Conservation (phyloP, 2,113 vertebrate species). For the Illadopsis cleaveri region DNA sequence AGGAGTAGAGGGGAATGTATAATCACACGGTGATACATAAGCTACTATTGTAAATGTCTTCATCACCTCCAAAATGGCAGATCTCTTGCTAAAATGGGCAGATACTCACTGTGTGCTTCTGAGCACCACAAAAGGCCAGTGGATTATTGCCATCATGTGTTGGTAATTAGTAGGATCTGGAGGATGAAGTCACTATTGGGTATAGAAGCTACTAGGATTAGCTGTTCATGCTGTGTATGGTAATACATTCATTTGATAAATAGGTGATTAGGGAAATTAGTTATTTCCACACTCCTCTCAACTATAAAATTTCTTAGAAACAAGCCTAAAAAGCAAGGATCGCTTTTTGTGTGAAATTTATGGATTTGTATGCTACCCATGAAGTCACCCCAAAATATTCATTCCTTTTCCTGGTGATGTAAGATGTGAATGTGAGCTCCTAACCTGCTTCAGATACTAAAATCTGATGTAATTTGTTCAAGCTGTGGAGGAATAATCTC, state of each 20-base stretch:
- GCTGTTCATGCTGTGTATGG: neutral
- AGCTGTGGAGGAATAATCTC: neutral
- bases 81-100: neutral
- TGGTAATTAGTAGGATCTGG: neutral
- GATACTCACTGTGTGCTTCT: neutral
- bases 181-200: neutral
- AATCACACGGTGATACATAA: neutral
- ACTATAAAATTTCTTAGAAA: neutral
- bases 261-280: neutral
- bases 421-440: neutral
- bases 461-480: neutral
- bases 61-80: neutral
- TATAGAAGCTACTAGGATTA: neutral
- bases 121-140: neutral
- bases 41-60: neutral
- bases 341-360: neutral
- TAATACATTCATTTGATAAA: neutral
- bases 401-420: neutral
- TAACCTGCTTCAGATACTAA: neutral
- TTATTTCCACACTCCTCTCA: neutral
- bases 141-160: neutral
- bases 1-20: neutral
- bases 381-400: neutral
- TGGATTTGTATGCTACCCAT: neutral
- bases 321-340: neutral